Conservation (phyloP, 2,888 invertebrate genomes). For the Tortrix viridana region DNA sequence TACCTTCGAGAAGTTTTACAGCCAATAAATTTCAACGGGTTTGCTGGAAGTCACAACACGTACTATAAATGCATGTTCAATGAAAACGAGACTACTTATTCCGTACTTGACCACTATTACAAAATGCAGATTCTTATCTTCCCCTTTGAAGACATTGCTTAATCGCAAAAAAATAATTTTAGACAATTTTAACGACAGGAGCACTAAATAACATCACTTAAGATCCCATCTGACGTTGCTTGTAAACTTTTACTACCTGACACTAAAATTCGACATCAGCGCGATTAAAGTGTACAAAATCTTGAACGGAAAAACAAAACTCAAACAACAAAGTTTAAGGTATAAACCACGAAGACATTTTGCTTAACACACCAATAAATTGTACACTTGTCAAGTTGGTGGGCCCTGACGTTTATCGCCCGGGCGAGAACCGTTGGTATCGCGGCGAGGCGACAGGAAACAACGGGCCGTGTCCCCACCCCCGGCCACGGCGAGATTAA, state of each 20-base stretch:
- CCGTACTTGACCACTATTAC: neutral
- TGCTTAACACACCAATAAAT: constrained; percentile 60
- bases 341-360: constrained; percentile 43
- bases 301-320: constrained; percentile 10
- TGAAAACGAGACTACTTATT: no score
- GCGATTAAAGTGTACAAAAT: constrained; percentile 23
- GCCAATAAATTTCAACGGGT: no score
- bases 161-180: neutral
- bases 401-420: constrained; percentile 64
- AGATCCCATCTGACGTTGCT: constrained; percentile 17
- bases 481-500: constrained; percentile 75
- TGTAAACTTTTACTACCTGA: constrained; percentile 27
- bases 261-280: constrained; percentile 31
- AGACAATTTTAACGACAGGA: constrained; percentile 7
- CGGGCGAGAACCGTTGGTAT: constrained; percentile 69
- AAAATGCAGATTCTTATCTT: neutral
- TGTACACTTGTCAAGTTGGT: constrained; percentile 58
- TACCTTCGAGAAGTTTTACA: no score
- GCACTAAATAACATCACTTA: constrained; percentile 23
- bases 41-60: no score
- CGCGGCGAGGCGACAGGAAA: constrained; percentile 65
- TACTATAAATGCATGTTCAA: no score
- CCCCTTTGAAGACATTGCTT: neutral
- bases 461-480: constrained; percentile 72
- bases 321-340: constrained; percentile 35